Evolutionary conservation across 2,113 vertebrate genomes (phyloP), one percentile per base, ranked within the genome.

Genomic region (Callopanchax toddi): DNA sequence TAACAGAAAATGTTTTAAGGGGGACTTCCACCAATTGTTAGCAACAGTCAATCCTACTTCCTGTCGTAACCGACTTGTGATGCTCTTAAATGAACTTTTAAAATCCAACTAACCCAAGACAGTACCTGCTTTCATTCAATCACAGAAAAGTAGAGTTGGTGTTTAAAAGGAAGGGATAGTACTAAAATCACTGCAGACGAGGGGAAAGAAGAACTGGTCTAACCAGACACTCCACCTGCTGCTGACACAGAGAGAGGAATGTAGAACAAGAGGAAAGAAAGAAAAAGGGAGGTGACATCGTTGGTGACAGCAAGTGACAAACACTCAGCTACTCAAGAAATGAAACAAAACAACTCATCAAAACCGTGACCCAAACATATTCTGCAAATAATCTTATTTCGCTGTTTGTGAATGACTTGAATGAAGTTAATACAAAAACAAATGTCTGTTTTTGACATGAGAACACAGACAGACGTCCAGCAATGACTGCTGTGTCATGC

Each of bases 171-270:
- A 8, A 4, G 1, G 1, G 29, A 8, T 32, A 32, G 6, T 8
- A 32, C 29, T 32, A 32, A 32, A 32, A 32, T 6, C 29, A 32
- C 26, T 29, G 26, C 26, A 29, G 26, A 36, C 9, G 42, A 0
- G 12, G 56, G 40, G 53, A 36, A 51, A 36, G 45, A 74, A 82
- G 32, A 86, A 78, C 81, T 45, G 60, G 81, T 76, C 56, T 0
- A 48, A 74, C 79, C 75, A 73, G 79, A 62, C 12, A 77, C 73
- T 82, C 32, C 79, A 82, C 59, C 80, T 72, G 60, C 43, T 73
- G 37, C 63, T 69, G 74, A 79, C 65, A 53, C 60, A 54, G 9
- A 18, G 40, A 17, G 40, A 83, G 59, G 74, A 84, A 87, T 84
- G 79, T 63, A 71, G 67, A 75, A 66, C 62, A 48, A 48, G 5